Base-by-base conservation (phyloP, 2,797 vertebrate species). In the Brotula barbata region DNA sequence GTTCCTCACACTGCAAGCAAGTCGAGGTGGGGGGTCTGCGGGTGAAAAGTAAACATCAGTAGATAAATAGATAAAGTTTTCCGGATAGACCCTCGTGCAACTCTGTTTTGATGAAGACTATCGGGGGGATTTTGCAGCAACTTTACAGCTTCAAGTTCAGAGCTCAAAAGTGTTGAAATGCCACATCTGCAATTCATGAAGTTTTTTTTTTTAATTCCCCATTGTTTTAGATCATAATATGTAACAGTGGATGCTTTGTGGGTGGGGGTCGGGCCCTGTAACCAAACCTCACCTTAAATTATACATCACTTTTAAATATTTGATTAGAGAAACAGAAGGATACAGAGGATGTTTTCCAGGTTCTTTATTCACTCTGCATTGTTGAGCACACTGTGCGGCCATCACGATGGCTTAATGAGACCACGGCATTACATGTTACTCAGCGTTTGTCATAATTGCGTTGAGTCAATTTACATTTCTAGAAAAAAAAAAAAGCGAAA, bases 291-390 rank as follows among this genome's bases (percentile, higher is more conserved):
- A 6, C 37, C 44, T 16, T 76, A 12, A 68, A 78, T 73, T 51
- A 70, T 49, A 55, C 19, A 79, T 75, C 5, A 40, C 3, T 46
- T 1, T 25, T 75, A 14, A 59, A 78, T 62, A 19, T 69, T 75
- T 64, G 13, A 77, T 52, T 20, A 68, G 36, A 60, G 21, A 64
- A 58, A 37, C 43, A 44, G 40, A 22, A 6, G 16, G 21, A 62
- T 36, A 42, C 36, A 15, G 6, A 22, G 6, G 1, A 8, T 67
- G 1, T 72, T 72, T 84, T 84, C 47, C 59, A 65, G 48, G 53
- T 73, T 79, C 46, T 90, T 91, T 89, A 90, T 89, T 89, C 58
- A 78, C 64, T 81, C 68, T 77, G 71, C 68, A 64, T 68, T 64
- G 75, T 56, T 67, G 44, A 53, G 53, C 52, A 65, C 71, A 68